Base-by-base conservation (phyloP, 1,140 invertebrate genomes). In the Nixonia krombeini region DNA sequence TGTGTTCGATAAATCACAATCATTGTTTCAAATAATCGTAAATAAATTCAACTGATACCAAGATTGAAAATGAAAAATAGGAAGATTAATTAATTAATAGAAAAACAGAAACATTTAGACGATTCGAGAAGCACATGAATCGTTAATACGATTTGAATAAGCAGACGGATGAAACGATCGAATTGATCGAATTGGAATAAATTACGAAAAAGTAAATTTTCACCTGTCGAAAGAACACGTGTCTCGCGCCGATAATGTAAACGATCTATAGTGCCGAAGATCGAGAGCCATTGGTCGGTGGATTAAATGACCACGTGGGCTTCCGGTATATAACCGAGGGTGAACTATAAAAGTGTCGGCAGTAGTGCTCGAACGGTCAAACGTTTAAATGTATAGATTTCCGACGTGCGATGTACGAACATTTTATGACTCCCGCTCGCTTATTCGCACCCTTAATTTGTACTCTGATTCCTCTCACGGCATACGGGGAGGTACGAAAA, bases 281-380 rank as follows among this genome's bases (percentile, higher is more conserved):
- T 18, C 45, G 42, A 41, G 53, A 61, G 38, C 68, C 44, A 83
- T 84, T 84, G 82, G 83, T 63, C 70, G 66, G 26, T 75, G 75
- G 78, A 83, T 83, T 80, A 82, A 65, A 65, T 78, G 72, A 84
- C 82, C 83, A 85, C 79, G 83, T 85, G 83, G 79, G 75, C 65
- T 64, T 68, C 63, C 45, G 62, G 77, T 85, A 85, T 85, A 85
- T 84, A 85, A 85, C 73, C 59, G 65, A 72, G 75, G 75, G 74
- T 78, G 75, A 74, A 77, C 57, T 76, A 78, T 72, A 63, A 79
- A 76, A 75, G 52, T 73, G 79, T 70, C 76, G 72, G 75, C 78
- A 84, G 79, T 83, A 74, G 73, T 82, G 58, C 66, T 70, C 55
- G 63, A 67, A 67, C 69, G 49, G 73, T 72, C 58, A 56, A 73